Conservation (phyloP, 2,797 vertebrate genomes). For the Ctenosaura bakeri region DNA sequence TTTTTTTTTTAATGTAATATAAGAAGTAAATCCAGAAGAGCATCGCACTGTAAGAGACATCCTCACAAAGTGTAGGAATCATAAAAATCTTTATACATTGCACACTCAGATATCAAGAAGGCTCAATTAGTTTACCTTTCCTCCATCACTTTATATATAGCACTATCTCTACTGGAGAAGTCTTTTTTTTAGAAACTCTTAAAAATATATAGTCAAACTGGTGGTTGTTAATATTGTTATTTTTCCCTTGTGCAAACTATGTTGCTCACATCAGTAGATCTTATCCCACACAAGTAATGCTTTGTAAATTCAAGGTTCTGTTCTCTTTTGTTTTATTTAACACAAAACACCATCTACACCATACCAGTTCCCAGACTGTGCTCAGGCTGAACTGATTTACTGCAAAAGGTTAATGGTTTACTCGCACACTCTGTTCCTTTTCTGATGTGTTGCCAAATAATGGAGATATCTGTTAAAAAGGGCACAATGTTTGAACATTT, state of each 20-base stretch:
- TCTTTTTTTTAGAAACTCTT: background rate
- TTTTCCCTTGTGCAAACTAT: slow-evolving; percentile 24
- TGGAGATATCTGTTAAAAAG: slow-evolving; percentile 58
- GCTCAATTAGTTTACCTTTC: background rate
- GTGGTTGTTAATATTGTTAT: background rate
- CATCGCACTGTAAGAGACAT: background rate
- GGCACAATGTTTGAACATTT: slow-evolving; percentile 50
- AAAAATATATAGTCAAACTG: slow-evolving; percentile 8
- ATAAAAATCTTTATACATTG: background rate
- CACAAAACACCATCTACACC: background rate
- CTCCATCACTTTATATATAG: background rate
- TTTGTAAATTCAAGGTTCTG: background rate
- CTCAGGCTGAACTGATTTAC: background rate
- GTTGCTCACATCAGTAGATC: slow-evolving; percentile 4
- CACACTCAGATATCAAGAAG: background rate
- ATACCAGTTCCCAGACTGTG: background rate
- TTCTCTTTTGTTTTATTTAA: background rate
- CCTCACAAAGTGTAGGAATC: background rate
- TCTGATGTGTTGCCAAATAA: slow-evolving; percentile 52
- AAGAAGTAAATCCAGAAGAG: background rate
- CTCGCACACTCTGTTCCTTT: slow-evolving; percentile 38
- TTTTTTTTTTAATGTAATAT: background rate
- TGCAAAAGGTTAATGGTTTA: background rate
- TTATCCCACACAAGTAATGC: rapidly evolving
- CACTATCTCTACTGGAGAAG: background rate